A percentile compares a stretch with the other conserved stretches of the same genome.
phyloP scores from a whole-genome alignment of 2,113 vertebrate genomes.

The Forbesichthys papilliferus region DNA sequence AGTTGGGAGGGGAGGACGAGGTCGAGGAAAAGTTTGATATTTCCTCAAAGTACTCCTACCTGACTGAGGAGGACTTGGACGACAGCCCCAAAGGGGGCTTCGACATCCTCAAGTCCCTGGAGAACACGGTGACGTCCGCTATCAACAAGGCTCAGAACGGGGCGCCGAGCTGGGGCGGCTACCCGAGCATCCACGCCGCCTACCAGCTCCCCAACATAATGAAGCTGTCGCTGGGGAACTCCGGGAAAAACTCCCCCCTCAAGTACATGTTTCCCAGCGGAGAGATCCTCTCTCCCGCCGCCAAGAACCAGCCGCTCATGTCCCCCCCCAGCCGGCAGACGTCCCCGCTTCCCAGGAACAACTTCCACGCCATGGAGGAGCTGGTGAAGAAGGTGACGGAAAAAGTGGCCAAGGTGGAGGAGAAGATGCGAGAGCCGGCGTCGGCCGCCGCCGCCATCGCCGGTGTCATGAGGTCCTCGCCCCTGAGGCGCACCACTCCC shows the following conservation, averaged over 20 bases:
- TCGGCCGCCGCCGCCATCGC: conserved; percentile 16
- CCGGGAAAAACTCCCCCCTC: conserved; percentile 85
- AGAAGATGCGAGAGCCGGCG: conserved; percentile 88
- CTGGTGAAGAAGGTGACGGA: conserved; percentile 97
- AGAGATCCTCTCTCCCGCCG: conserved; percentile 84
- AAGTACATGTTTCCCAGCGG: conserved; percentile 88
- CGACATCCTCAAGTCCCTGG: conserved; percentile 96
- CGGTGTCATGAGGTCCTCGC: conserved; percentile 78
- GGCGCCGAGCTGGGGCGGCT: conserved; percentile 97
- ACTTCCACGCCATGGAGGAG: conserved; percentile 98
- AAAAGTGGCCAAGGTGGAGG: conserved; percentile 96
- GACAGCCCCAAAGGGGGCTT: conserved; percentile 96
- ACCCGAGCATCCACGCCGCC: conserved; percentile 97
- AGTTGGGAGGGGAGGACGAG: conserved; percentile 79
- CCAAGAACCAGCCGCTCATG: conserved; percentile 86
- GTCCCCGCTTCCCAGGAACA: conserved; percentile 93
- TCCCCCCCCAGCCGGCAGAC: conserved; percentile 89
- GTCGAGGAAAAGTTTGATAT: conserved; percentile 93
- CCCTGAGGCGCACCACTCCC: conserved; percentile 83
- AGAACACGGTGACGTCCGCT: conserved; percentile 97
- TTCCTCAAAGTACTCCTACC: conserved; percentile 93
- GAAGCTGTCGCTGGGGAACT: conserved; percentile 91
- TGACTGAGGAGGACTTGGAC: conserved; percentile 95
- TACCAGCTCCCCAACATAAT: conserved; percentile 99
- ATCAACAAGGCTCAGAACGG: conserved; percentile 99